A percentile compares a stretch with the other conserved stretches of the same genome.
Evolutionary conservation across 1,140 invertebrate species (phyloP).

Genomic region (Pygmarrhopalites habei): DNA sequence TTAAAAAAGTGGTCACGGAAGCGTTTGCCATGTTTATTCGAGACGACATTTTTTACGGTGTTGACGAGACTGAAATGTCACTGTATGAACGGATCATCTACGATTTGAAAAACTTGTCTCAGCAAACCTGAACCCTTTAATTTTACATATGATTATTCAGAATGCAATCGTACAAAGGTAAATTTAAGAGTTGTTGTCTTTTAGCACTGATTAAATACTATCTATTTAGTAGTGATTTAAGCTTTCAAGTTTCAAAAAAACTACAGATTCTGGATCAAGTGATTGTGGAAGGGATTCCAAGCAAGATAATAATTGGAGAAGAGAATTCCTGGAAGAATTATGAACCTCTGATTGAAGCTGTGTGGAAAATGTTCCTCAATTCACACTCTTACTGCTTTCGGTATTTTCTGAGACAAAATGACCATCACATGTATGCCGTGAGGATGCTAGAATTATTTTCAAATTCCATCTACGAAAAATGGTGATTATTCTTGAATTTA

Average conservation of each 20-base stretch:
- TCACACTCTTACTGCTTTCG: conserved; percentile 27
- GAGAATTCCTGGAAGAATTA: background rate
- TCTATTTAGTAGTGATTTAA: no score
- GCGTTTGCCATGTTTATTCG: conserved; percentile 23
- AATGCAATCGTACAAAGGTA: no score
- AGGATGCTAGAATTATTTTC: conserved; percentile 24
- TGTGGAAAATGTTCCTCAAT: conserved; percentile 34
- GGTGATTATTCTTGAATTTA: conserved; percentile 8
- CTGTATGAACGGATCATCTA: conserved; percentile 13
- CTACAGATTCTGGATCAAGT: background rate
- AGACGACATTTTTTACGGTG: conserved; percentile 35
- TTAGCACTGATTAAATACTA: no score
- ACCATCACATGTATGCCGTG: conserved; percentile 26
- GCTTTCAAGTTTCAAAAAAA: no score
- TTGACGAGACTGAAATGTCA: conserved; percentile 9
- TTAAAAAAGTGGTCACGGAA: conserved; percentile 13
- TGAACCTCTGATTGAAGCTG: conserved; percentile 29
- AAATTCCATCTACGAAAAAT: conserved; percentile 31
- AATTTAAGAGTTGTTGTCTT: no score
- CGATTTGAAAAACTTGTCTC: conserved; percentile 9
- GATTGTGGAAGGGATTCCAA: background rate
- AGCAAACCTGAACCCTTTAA: conserved; percentile 10
- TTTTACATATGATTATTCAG: no score
- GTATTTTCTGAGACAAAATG: conserved; percentile 20
- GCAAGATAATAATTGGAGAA: background rate